Evolutionary conservation across 2,888 invertebrate genomes (phyloP).

Genomic region (Danaus chrysippus): DNA sequence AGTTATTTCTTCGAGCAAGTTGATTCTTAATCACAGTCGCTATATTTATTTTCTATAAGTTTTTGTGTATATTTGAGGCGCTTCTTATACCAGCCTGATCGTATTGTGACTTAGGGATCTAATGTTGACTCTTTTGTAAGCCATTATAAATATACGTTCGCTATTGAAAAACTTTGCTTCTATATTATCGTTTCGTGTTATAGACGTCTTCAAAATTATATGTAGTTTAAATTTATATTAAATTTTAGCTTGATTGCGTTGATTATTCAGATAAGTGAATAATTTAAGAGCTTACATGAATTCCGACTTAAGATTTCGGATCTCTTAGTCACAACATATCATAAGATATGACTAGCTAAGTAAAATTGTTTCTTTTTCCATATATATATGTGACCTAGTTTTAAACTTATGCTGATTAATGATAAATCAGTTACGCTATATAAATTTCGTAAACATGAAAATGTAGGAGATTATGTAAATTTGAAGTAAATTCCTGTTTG

Average conservation of each 20-base stretch:
- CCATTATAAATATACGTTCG: neutral
- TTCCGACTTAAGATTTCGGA: constrained; percentile 25
- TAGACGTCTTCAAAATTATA: constrained; percentile 7
- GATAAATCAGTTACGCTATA: neutral
- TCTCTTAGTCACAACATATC: constrained; percentile 31
- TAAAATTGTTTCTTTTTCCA: neutral
- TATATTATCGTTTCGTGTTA: constrained; percentile 7
- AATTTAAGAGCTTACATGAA: constrained; percentile 27
- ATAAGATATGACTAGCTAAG: constrained; percentile 20
- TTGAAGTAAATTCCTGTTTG: neutral
- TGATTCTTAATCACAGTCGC: constrained; percentile 52
- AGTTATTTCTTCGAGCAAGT: constrained; percentile 32
- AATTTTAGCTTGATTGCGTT: constrained; percentile 10
- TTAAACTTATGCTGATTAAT: neutral
- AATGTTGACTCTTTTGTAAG: constrained; percentile 6
- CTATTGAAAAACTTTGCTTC: constrained; percentile 7
- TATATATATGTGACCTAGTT: neutral
- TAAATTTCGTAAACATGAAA: neutral
- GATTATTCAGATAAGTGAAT: constrained; percentile 15
- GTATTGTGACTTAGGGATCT: constrained; percentile 9
- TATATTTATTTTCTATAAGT: constrained; percentile 32
- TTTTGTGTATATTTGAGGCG: constrained; percentile 11
- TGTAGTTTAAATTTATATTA: constrained; percentile 1
- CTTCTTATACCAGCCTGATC: neutral
- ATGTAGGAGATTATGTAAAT: neutral